phyloP scores from a whole-genome alignment of 2,888 invertebrate species.

The Halictus ligatus region DNA sequence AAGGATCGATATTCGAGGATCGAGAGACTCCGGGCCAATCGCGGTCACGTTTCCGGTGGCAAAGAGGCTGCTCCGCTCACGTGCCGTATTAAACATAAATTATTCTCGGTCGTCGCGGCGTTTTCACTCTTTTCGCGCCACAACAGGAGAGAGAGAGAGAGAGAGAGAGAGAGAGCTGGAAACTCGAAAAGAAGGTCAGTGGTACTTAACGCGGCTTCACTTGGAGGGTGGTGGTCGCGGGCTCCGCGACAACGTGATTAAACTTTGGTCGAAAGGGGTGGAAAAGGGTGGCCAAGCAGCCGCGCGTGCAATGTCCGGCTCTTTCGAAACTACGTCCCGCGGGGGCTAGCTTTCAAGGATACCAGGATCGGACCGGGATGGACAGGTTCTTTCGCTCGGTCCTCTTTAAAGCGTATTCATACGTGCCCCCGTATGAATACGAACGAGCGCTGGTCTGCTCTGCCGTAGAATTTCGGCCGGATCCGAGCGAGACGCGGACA shows the following conservation, averaged over 20 bases:
- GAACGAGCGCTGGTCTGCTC: slow-evolving; percentile 10
- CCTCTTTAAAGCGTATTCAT: slow-evolving; percentile 39
- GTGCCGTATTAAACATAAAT: slow-evolving; percentile 17
- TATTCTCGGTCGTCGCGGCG: neutral
- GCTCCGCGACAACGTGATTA: slow-evolving; percentile 49
- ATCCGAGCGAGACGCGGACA: neutral
- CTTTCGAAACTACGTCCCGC: slow-evolving; percentile 58
- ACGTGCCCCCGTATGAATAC: slow-evolving; percentile 34
- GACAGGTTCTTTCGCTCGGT: slow-evolving; percentile 23
- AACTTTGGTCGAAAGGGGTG: slow-evolving; percentile 50
- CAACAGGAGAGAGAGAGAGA: slow-evolving; percentile 18
- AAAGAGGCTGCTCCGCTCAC: neutral
- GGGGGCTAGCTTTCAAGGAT: slow-evolving; percentile 55
- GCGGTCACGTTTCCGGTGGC: neutral
- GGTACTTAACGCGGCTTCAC: slow-evolving; percentile 42
- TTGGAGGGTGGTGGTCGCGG: neutral
- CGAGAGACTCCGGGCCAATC: neutral
- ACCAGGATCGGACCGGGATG: slow-evolving; percentile 71
- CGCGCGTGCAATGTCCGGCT: slow-evolving; percentile 65
- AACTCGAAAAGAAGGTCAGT: slow-evolving; percentile 43
- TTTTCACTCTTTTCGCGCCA: neutral
- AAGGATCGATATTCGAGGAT: neutral
- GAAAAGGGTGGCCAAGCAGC: slow-evolving; percentile 3
- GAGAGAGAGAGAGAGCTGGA: slow-evolving; percentile 7
- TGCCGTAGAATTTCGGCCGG: neutral